Conservation (phyloP, 2,888 invertebrate species). For the Yponomeuta evonymella region DNA sequence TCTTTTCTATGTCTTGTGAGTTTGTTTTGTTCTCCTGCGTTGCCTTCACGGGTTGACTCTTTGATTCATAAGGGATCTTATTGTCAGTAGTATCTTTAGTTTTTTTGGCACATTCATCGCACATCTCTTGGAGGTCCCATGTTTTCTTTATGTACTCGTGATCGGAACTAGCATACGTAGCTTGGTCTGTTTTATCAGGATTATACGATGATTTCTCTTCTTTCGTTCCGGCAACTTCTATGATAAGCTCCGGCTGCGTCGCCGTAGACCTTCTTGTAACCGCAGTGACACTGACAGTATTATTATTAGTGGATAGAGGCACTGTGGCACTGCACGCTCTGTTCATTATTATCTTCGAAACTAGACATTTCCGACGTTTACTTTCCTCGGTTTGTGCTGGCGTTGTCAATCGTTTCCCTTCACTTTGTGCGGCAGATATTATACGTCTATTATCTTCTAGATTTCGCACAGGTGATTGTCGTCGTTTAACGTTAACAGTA, state of each 20-base stretch:
- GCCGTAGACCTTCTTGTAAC: background rate
- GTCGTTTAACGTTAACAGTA: background rate
- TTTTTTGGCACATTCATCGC: background rate
- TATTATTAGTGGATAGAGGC: background rate
- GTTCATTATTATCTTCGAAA: slow-evolving; percentile 1
- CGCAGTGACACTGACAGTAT: background rate
- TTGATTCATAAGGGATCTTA: too few relatives aligned
- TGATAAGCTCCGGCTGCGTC: background rate
- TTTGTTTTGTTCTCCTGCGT: too few relatives aligned
- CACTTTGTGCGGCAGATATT: background rate
- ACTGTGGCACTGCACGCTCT: background rate
- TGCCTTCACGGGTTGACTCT: too few relatives aligned
- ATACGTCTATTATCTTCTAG: background rate
- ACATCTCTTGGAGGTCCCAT: background rate
- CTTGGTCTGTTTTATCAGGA: background rate
- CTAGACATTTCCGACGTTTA: background rate
- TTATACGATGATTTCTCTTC: background rate
- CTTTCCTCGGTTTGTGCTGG: background rate
- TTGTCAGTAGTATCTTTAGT: too few relatives aligned
- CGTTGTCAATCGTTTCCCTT: background rate
- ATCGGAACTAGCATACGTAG: background rate
- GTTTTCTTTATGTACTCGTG: background rate
- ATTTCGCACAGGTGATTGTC: background rate
- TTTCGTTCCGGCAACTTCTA: background rate
- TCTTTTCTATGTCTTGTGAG: too few relatives aligned